Evolutionary conservation across 2,797 vertebrate genomes (phyloP).

Genomic region (Podargus strigoides): DNA sequence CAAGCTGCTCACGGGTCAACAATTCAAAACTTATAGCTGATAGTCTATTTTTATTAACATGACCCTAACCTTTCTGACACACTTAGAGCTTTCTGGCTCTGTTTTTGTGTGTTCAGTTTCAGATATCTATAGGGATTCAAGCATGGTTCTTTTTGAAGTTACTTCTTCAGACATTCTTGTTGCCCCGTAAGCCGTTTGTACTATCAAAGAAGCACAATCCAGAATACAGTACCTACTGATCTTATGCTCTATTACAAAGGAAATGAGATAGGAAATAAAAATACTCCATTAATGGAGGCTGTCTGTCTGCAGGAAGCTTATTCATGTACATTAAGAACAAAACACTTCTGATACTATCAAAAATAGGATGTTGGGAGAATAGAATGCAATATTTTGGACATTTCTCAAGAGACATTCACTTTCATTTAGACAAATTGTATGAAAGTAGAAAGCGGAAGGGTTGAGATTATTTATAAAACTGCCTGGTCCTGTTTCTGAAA

Average conservation of each 20-base stretch:
- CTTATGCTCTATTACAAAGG: neutral
- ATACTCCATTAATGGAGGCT: neutral
- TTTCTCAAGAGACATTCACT: neutral
- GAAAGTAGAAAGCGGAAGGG: neutral
- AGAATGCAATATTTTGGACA: neutral
- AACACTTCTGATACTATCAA: neutral
- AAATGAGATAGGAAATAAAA: neutral
- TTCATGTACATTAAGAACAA: neutral
- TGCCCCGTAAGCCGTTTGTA: neutral
- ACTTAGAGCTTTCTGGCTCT: neutral
- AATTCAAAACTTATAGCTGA: neutral
- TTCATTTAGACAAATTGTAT: neutral
- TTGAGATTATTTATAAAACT: neutral
- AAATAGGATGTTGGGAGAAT: neutral
- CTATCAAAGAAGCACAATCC: neutral
- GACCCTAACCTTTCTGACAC: neutral
- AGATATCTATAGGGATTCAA: neutral
- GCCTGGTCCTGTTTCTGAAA: neutral
- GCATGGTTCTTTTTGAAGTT: neutral
- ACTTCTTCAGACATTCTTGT: neutral
- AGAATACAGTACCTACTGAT: neutral
- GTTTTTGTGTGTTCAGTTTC: neutral
- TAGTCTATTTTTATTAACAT: neutral
- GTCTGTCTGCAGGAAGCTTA: neutral
- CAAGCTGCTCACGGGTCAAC: neutral